Evolutionary conservation across 1,140 invertebrate genomes (phyloP).

Genomic region (Microplitis demolitor): DNA sequence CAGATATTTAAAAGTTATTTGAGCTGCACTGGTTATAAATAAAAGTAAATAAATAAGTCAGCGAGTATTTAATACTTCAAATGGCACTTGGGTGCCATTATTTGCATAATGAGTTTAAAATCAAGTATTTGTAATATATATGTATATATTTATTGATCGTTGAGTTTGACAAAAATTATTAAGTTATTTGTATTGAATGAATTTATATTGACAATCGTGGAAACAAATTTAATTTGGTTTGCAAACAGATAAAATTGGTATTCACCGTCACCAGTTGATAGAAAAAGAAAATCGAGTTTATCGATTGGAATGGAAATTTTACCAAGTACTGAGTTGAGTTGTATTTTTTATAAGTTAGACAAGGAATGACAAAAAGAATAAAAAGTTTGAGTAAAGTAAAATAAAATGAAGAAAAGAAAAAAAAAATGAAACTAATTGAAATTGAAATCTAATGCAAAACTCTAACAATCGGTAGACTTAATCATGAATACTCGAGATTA

Average conservation of each 20-base stretch:
- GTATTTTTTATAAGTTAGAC: no score
- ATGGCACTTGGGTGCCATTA: no score
- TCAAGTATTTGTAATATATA: no score
- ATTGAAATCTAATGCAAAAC: conserved; percentile 12
- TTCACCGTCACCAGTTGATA: not conserved
- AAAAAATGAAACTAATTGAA: not conserved
- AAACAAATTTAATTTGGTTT: not conserved
- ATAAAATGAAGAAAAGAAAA: not conserved
- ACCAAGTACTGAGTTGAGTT: not conserved
- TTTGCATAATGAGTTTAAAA: not conserved
- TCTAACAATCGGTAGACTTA: conserved; percentile 31
- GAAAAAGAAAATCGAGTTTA: not conserved
- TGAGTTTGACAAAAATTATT: no score
- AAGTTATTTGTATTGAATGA: not conserved
- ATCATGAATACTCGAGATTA: conserved; percentile 40
- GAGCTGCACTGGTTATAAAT: not conserved
- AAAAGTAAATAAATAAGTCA: no score
- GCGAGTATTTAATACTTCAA: no score
- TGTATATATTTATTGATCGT: no score
- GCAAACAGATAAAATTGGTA: conserved; percentile 3
- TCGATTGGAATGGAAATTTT: conserved; percentile 12
- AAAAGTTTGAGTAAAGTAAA: not conserved
- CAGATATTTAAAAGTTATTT: not conserved
- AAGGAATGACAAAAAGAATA: not conserved
- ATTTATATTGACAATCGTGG: not conserved